Conservation (phyloP, 2,888 invertebrate species). For the Auanema sp. region DNA sequence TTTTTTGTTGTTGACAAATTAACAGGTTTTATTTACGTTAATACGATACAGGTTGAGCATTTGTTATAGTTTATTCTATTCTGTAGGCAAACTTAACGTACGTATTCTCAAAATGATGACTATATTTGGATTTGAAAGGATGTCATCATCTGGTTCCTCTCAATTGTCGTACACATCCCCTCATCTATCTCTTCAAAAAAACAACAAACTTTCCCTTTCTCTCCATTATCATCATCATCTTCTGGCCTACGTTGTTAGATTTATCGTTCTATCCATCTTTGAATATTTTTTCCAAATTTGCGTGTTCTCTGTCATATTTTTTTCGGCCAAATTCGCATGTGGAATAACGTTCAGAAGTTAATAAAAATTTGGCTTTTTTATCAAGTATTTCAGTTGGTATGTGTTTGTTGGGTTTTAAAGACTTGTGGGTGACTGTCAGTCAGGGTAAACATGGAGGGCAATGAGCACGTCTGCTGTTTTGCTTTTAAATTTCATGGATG, state of each 20-base stretch:
- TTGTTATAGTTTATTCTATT: conserved; percentile 4
- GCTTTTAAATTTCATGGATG: too few relatives aligned
- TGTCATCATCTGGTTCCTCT: too few relatives aligned
- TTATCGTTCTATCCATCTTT: conserved; percentile 21
- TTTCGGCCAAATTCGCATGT: too few relatives aligned
- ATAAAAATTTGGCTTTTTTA: conserved; percentile 26
- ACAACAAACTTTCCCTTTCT: conserved; percentile 17
- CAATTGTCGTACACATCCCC: too few relatives aligned
- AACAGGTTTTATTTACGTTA: conserved; percentile 5
- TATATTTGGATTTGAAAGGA: too few relatives aligned
- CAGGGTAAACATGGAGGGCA: conserved; percentile 4
- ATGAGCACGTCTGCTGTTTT: too few relatives aligned
- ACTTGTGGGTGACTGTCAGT: not conserved
- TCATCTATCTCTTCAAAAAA: too few relatives aligned
- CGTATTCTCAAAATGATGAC: too few relatives aligned
- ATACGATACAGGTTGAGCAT: not conserved
- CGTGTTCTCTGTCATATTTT: conserved; percentile 20
- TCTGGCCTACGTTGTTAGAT: conserved; percentile 22
- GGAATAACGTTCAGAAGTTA: too few relatives aligned
- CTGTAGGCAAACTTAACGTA: too few relatives aligned
- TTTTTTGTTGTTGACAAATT: conserved; percentile 5
- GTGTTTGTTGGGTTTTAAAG: not conserved
- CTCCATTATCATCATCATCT: conserved; percentile 10
- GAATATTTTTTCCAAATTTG: conserved; percentile 18
- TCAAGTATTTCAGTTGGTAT: conserved; percentile 11